Conservation (phyloP, 35 echinoderm and acorn worm genomes). For the Ophiothrix spiculata region DNA sequence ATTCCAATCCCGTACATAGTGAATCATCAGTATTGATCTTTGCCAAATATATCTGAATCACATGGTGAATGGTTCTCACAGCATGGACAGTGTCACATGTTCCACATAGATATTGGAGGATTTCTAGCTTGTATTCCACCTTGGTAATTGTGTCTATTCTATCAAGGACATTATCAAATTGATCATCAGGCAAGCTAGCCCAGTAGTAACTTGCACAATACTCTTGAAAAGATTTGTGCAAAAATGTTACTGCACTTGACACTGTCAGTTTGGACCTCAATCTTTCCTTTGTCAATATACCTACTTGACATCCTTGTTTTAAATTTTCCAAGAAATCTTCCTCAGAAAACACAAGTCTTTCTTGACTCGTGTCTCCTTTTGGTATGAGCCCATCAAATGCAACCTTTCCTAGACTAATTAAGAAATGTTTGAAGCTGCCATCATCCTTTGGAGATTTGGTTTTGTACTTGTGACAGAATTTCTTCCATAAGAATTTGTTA, state of each 20-base stretch:
- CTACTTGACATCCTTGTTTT: slow-evolving; percentile 6
- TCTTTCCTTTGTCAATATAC: background rate
- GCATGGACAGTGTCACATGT: background rate
- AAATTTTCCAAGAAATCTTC: slow-evolving; percentile 4
- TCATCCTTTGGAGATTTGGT: background rate
- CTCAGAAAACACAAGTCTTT: slow-evolving; percentile 17
- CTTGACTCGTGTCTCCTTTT: background rate
- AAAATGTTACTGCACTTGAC: background rate
- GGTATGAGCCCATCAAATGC: slow-evolving; percentile 10
- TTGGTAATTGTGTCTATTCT: background rate
- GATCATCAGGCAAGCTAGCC: background rate
- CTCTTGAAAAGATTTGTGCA: slow-evolving; percentile 28
- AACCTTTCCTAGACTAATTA: slow-evolving; percentile 2
- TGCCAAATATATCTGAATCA: background rate
- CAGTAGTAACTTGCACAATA: slow-evolving; percentile 21
- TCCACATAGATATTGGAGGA: background rate
- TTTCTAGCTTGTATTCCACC: background rate
- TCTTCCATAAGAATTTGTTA: slow-evolving; percentile 7
- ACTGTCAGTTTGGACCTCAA: background rate
- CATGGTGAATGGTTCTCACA: background rate
- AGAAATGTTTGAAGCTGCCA: background rate
- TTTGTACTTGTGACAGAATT: background rate
- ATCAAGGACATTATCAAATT: background rate
- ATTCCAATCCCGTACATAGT: too few relatives aligned
- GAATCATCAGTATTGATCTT: too few relatives aligned